These are phyloP conservation scores for Tapirus terrestris DNA, from an alignment of 2,113 vertebrate species.

Conservation along the genomic window DNA sequence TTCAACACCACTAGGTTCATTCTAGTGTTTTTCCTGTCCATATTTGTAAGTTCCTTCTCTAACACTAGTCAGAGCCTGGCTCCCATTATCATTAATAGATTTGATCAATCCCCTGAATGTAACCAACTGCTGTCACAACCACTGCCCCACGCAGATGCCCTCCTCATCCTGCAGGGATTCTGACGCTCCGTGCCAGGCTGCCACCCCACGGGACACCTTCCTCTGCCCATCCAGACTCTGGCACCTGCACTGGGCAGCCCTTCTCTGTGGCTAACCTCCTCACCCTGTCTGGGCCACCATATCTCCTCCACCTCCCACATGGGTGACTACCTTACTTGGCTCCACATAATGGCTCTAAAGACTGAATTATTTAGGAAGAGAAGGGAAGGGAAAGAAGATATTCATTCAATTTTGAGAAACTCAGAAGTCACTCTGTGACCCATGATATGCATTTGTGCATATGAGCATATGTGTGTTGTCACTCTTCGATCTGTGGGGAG, in stretches of 20 bases:
- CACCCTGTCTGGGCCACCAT: not conserved
- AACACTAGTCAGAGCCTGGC: not conserved
- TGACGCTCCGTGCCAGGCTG: not conserved
- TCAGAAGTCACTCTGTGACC: not conserved
- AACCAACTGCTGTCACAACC: not conserved
- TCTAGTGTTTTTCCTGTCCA: not conserved
- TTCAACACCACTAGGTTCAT: not conserved
- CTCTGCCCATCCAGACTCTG: not conserved
- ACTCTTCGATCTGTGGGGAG: not conserved
- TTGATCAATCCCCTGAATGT: not conserved
- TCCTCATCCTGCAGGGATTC: not conserved
- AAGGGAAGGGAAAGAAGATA: not conserved
- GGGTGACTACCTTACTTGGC: not conserved
- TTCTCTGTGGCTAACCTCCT: not conserved
- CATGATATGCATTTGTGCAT: accelerated
- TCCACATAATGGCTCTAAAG: not conserved
- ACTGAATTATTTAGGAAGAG: not conserved
- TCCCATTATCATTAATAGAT: not conserved
- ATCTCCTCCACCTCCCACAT: accelerated
- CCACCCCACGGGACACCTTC: not conserved
- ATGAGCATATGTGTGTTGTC: not conserved
- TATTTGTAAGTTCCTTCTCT: not conserved
- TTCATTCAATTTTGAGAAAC: not conserved
- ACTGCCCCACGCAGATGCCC: accelerated
- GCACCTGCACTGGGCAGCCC: not conserved